phyloP scores from a whole-genome alignment of 2,888 invertebrate genomes.

The Helleia helle region DNA sequence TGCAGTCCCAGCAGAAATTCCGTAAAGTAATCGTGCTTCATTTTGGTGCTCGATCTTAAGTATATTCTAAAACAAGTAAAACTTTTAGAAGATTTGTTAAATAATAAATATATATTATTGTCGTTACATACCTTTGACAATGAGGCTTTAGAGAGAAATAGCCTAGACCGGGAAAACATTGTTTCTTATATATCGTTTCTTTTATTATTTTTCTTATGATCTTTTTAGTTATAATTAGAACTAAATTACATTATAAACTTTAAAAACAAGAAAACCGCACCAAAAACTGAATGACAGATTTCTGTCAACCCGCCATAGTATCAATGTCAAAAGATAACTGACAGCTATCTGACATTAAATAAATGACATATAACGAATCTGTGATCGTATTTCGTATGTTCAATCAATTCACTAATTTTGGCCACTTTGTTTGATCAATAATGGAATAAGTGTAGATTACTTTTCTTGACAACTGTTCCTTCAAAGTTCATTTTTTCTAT shows the following conservation, averaged over 20 bases:
- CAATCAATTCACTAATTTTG: too few relatives aligned
- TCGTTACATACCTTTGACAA: slow-evolving; percentile 38
- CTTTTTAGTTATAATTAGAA: background rate
- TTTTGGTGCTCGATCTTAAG: slow-evolving; percentile 51
- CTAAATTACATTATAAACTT: background rate
- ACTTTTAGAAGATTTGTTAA: slow-evolving; percentile 13
- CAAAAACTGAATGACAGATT: too few relatives aligned
- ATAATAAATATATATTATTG: slow-evolving; percentile 6
- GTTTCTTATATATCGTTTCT: slow-evolving; percentile 20
- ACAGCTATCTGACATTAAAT: too few relatives aligned
- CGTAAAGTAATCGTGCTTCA: slow-evolving; percentile 48
- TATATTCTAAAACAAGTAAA: slow-evolving; percentile 46
- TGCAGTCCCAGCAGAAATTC: slow-evolving; percentile 34
- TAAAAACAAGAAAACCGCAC: background rate
- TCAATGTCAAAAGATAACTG: background rate
- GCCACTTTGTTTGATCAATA: too few relatives aligned
- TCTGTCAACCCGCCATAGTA: too few relatives aligned
- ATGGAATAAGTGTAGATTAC: too few relatives aligned
- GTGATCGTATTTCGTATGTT: too few relatives aligned
- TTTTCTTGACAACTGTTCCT: too few relatives aligned
- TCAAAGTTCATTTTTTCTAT: too few relatives aligned
- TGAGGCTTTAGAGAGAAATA: slow-evolving; percentile 46
- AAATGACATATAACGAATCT: too few relatives aligned
- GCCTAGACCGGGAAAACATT: slow-evolving; percentile 63
- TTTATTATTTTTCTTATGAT: background rate